phyloP scores from a whole-genome alignment of 1,140 invertebrate species.

The Panulirus ornatus region DNA sequence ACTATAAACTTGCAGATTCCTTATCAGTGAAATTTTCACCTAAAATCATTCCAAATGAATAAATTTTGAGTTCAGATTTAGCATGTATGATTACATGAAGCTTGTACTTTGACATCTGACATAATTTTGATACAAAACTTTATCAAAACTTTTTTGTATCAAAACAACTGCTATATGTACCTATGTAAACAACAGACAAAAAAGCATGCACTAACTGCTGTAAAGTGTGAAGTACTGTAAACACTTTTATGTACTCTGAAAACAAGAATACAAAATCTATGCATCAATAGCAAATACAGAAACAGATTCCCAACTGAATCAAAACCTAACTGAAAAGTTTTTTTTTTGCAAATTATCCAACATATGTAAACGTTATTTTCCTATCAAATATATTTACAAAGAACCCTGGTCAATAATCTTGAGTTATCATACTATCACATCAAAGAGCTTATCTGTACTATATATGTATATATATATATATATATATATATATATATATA shows the following conservation, averaged over 20 bases:
- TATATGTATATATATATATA: too few species aligned
- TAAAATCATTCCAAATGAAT: too few species aligned
- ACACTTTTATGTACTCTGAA: not conserved
- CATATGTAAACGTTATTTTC: not conserved
- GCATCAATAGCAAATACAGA: too few species aligned
- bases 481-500: too few species aligned
- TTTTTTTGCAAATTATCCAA: not conserved
- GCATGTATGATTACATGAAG: too few species aligned
- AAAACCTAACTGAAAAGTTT: not conserved
- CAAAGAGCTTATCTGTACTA: not conserved
- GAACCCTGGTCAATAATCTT: not conserved
- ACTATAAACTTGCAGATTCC: too few species aligned
- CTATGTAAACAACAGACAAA: not conserved
- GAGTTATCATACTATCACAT: not conserved
- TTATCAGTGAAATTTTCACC: too few species aligned
- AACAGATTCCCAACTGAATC: not conserved
- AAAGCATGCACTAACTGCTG: not conserved
- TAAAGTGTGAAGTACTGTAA: not conserved
- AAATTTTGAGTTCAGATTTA: too few species aligned
- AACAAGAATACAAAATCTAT: not conserved
- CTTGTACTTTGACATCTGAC: too few species aligned
- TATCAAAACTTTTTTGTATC: too few species aligned
- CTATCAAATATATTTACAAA: not conserved
- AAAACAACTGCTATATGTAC: too few species aligned
- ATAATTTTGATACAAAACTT: too few species aligned